A percentile compares a stretch with the other conserved stretches of the same genome.
Evolutionary conservation across 2,888 invertebrate genomes (phyloP).

Genomic region (Disparrhopalites patrizii): DNA sequence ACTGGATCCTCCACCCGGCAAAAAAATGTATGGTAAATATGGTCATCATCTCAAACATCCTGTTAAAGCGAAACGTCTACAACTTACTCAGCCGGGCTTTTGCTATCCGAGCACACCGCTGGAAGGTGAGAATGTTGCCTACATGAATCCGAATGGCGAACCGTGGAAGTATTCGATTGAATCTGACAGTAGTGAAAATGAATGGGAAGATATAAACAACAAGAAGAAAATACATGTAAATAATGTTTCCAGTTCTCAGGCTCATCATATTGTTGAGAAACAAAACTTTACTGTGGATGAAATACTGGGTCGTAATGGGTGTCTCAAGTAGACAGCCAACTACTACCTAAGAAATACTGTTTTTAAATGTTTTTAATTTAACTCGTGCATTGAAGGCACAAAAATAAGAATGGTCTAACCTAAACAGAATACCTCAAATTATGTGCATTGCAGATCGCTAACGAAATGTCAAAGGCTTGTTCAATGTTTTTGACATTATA

Average conservation of each 20-base stretch:
- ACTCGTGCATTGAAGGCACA: not conserved
- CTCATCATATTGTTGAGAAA: not conserved
- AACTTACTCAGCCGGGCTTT: not conserved
- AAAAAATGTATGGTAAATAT: conserved; percentile 7
- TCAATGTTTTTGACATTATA: too few relatives aligned
- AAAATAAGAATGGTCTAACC: not conserved
- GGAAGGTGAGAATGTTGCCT: not conserved
- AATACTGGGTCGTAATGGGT: not conserved
- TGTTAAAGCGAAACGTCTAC: not conserved
- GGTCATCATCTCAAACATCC: not conserved
- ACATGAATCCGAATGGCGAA: not conserved
- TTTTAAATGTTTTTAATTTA: not conserved
- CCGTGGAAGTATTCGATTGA: not conserved
- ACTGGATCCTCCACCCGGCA: not conserved
- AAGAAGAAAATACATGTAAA: not conserved
- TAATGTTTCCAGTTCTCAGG: not conserved
- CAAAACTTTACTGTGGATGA: not conserved
- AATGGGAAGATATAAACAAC: not conserved
- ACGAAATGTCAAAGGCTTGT: too few relatives aligned
- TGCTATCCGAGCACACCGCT: not conserved
- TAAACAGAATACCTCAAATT: not conserved
- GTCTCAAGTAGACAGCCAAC: not conserved
- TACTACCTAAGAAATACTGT: not conserved
- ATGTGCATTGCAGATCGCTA: not conserved
- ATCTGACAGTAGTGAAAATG: conserved; percentile 7